Base-by-base conservation (phyloP, 2,888 invertebrate genomes). In the Alloplasta piceator region DNA sequence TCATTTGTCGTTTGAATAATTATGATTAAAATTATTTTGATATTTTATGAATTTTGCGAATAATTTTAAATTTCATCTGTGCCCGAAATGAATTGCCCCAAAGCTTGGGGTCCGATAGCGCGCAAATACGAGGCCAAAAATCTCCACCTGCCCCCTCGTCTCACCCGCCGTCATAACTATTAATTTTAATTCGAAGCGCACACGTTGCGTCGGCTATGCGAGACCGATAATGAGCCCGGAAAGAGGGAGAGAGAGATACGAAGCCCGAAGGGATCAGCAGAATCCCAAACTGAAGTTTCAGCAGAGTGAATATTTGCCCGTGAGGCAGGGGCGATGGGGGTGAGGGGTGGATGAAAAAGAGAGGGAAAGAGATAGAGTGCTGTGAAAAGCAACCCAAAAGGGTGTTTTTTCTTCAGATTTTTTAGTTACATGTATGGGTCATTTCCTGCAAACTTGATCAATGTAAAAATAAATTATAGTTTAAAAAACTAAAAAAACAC, bases 291-390 rank as follows among this genome's bases (percentile, higher is more conserved):
- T 61, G 82, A 81, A 82, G 82, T 86, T 87, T 85, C 87, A 79
- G 85, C 84, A 71, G 85, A 86, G 87, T 87, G 87, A 88, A 88
- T 89, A 86, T 89, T 89, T 86, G 86, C 85, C 85, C 83, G 82
- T 73, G 79, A 85, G 86, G 83, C 83, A 76, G 43, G 26, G 48
- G 48, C 5, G 58, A 61, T 41, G 43, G 52, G 5, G 10, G 26
- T 26, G 26, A 26, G 26, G 52, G 55, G 61, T 52, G 61, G 41
- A 46, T 50, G 50, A 38, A 16, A 9, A 10, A 16, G 38, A 46
- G 38, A 41, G n/a, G 12, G 64, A 10, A 6, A 63, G 80, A 61
- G 71, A 61, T 56, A 64, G 36, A 43, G 64, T 16, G 52, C 56
- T 63, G 52, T 55, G 64, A 55, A 78, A 81, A 81, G 55, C 70